Conservation (phyloP, 2,797 vertebrate genomes). For the Schizopygopsis pylzovi region DNA sequence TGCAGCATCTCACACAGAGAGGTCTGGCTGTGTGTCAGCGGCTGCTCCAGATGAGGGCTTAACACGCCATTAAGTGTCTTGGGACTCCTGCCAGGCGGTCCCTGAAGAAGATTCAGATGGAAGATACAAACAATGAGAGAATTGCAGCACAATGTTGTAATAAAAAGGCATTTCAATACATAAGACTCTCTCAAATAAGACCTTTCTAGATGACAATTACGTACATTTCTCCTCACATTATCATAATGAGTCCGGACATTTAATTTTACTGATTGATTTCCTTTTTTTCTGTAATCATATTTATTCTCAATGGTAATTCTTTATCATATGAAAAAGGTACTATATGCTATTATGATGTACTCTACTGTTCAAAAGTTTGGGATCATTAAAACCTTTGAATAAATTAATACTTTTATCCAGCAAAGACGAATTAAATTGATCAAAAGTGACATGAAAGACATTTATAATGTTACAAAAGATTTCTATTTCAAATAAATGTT, state of each 20-base stretch:
- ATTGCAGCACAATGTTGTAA: not conserved
- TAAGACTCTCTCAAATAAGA: not conserved
- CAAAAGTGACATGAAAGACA: not conserved
- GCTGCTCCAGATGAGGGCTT: conserved; percentile 86
- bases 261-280: not conserved
- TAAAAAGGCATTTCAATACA: not conserved
- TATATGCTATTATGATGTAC: not conserved
- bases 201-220: not conserved
- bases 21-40: conserved; percentile 89
- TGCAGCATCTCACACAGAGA: conserved; percentile 93
- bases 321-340: not conserved
- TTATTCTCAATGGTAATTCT: not conserved
- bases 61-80: conserved; percentile 89
- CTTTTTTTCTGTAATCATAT: not conserved
- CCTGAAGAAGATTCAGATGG: conserved; percentile 11
- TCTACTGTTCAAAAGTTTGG: not conserved
- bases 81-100: conserved; percentile 72
- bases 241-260: not conserved
- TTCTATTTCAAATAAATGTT: not conserved
- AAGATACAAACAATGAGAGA: not conserved
- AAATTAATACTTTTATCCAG: not conserved
- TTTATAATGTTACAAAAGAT: not conserved
- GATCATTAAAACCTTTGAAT: not conserved
- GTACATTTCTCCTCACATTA: not conserved
- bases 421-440: not conserved